A percentile compares a stretch with the other conserved stretches of the same genome.
Evolutionary conservation across 1,140 invertebrate genomes (phyloP).

Genomic region (Caenorhabditis latens): DNA sequence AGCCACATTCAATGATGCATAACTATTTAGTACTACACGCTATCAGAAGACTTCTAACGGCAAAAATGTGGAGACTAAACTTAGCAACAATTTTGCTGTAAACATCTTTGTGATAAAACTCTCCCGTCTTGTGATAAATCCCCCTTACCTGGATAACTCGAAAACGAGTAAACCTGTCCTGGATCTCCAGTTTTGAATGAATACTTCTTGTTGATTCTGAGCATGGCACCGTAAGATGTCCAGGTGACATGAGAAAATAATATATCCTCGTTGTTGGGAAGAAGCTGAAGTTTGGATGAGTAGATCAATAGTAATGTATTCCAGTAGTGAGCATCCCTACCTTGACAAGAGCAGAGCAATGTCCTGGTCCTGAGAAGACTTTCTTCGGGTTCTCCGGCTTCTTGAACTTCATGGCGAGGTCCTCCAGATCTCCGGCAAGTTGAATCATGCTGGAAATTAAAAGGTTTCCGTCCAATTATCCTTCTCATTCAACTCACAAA

Average conservation of each 20-base stretch:
- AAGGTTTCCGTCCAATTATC: neutral
- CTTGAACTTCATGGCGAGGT: conserved; percentile 80
- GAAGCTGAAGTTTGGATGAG: conserved; percentile 44
- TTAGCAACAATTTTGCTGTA: too few relatives aligned
- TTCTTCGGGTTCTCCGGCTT: conserved; percentile 66
- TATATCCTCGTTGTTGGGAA: conserved; percentile 80
- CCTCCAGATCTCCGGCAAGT: conserved; percentile 84
- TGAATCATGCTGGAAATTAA: conserved; percentile 74
- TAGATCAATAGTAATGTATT: too few relatives aligned
- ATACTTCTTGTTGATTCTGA: conserved; percentile 89
- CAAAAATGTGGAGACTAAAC: too few relatives aligned
- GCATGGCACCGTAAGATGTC: conserved; percentile 86
- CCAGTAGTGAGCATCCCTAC: conserved; percentile 66
- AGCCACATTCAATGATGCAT: too few relatives aligned
- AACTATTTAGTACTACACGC: too few relatives aligned
- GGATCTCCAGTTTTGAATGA: conserved; percentile 81
- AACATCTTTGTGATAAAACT: too few relatives aligned
- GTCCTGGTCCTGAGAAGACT: conserved; percentile 76
- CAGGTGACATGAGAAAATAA: conserved; percentile 83
- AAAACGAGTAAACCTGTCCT: conserved; percentile 79
- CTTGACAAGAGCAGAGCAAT: conserved; percentile 82
- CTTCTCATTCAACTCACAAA: conserved; percentile 28
- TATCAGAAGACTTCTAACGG: too few relatives aligned
- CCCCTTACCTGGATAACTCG: conserved; percentile 81
- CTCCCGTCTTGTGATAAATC: too few relatives aligned